phyloP scores from a whole-genome alignment of 2,888 invertebrate genomes.

The Rotaria sp. region DNA sequence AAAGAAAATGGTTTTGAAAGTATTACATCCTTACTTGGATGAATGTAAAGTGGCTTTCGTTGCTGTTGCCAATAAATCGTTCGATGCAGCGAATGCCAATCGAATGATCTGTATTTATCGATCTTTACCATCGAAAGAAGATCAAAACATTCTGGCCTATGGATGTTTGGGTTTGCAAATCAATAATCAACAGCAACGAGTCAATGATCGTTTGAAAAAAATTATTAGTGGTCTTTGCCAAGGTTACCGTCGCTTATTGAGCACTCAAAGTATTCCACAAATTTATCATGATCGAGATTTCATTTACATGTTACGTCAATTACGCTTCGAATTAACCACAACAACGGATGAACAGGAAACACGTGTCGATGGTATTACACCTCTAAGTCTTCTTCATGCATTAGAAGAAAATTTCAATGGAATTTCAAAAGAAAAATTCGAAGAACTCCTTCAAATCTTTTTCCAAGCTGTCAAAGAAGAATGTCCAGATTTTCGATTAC shows the following conservation, averaged over 20 bases:
- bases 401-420: not conserved
- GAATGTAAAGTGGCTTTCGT: not conserved
- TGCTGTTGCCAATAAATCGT: not conserved
- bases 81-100: not conserved
- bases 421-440: not conserved
- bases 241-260: not conserved
- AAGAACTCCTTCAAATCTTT: not conserved
- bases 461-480: not conserved
- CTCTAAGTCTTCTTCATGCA: not conserved
- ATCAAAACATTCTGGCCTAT: not conserved
- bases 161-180: not conserved
- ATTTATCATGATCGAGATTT: slow-evolving; percentile 5
- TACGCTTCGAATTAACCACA: not conserved
- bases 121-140: not conserved
- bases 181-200: not conserved
- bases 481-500: not conserved
- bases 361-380: not conserved
- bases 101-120: not conserved
- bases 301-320: not conserved
- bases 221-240: not conserved
- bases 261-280: not conserved
- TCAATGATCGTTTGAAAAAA: not conserved
- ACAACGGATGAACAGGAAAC: not conserved
- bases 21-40: no score
- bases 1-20: not conserved